These are phyloP conservation scores for Recurvirostra avosetta DNA, from an alignment of 2,113 vertebrate species.

Conservation along the genomic window DNA sequence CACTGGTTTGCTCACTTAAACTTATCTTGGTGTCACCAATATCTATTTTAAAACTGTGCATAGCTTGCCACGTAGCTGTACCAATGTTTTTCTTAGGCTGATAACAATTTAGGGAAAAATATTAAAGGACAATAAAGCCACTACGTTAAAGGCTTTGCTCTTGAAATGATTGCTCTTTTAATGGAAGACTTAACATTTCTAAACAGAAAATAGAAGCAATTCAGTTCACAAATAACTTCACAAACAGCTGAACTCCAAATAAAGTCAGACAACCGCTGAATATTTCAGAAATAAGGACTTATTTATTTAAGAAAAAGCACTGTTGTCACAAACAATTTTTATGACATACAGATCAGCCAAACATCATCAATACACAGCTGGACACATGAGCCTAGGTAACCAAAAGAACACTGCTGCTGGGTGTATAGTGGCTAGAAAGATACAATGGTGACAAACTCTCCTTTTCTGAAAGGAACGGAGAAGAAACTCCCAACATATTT, in stretches of 20 bases:
- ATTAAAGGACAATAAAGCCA: neutral
- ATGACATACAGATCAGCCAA: neutral
- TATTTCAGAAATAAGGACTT: neutral
- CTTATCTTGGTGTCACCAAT: neutral
- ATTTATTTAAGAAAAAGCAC: neutral
- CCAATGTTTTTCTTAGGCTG: neutral
- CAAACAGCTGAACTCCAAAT: neutral
- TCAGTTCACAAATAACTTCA: neutral
- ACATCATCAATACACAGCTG: neutral
- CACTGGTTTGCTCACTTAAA: neutral
- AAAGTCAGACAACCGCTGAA: neutral
- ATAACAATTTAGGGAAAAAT: neutral
- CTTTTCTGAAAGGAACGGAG: neutral
- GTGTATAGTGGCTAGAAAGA: neutral
- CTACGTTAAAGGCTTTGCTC: neutral
- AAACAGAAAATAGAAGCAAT: neutral
- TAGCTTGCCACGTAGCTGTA: neutral
- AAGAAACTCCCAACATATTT: neutral
- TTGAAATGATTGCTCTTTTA: neutral
- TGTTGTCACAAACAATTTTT: neutral
- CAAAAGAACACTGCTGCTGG: neutral
- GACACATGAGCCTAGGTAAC: neutral
- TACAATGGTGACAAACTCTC: neutral
- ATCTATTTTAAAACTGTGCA: neutral
- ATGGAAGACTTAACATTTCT: neutral